Evolutionary conservation across 2,797 vertebrate species (phyloP), one percentile per base, ranked within the genome.

Genomic region (Mus caroli): DNA sequence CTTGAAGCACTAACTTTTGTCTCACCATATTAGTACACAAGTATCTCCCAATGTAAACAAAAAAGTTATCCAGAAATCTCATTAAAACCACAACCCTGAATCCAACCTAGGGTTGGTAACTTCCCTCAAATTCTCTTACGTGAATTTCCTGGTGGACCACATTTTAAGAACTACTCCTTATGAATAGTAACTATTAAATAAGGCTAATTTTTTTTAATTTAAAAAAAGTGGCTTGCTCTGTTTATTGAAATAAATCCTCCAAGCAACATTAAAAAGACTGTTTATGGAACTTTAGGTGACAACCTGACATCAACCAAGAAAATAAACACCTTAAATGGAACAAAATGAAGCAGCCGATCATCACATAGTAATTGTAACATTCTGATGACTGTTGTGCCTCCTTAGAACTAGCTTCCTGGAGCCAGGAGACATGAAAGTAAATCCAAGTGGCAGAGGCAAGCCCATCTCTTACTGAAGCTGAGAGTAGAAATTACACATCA

Each of bases 401-500:
- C 20, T 78, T 43, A 22, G 31, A 58, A 94, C 0, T 54, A 0
- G 71, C 12, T 10, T 46, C 69, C 82, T 85, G 76, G 56, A 91
- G 8, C 46, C 64, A 77, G 31, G 26, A 90, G 2, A 69, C 71
- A 75, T 80, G 79, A 97, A 96, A 93, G 20, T 80, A 96, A 97
- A 97, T 96, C 96, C 52, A 75, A 88, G 26, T 90, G 75, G 78
- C 37, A 88, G 73, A 80, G 43, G 26, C 43, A 97, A 97, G 89
- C 56, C 28, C n/a, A 90, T 97, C 90, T 80, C 31, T 19, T 92
- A 73, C 54, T 24, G 67, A 77, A 77, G 56, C 84, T 90, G 92
- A 92, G 96, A 26, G 78, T 96, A 88, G n/a, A 96, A 79, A 92
- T 73, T 78, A 52, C n/a, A 60, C 73, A 69, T 69, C 91, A 94